A percentile compares a stretch with the other conserved stretches of the same genome.
Evolutionary conservation across 2,113 vertebrate genomes (phyloP).

Genomic region (Aphelocoma coerulescens): DNA sequence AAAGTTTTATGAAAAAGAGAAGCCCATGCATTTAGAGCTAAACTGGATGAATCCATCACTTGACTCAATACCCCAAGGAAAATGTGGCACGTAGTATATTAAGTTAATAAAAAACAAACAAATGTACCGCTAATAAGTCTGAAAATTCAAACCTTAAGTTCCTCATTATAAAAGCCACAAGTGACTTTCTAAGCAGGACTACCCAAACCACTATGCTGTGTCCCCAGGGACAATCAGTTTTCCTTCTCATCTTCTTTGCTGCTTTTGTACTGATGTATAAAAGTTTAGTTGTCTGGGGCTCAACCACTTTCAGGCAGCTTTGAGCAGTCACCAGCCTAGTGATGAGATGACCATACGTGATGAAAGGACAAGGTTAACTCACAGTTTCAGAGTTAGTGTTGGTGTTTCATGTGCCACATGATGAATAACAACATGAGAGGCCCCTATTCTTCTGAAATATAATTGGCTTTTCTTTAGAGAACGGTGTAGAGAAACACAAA

Average conservation of each 20-base stretch:
- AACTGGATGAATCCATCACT: slow-evolving; percentile 10
- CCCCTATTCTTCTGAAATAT: slow-evolving; percentile 42
- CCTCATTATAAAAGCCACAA: slow-evolving; percentile 57
- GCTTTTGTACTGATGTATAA: slow-evolving; percentile 34
- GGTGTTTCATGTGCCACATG: slow-evolving; percentile 23
- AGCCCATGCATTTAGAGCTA: neutral
- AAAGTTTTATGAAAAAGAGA: neutral
- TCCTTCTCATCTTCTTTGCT: slow-evolving; percentile 41
- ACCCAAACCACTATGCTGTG: neutral
- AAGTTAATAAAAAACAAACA: slow-evolving; percentile 51
- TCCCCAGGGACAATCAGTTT: slow-evolving; percentile 24
- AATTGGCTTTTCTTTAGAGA: slow-evolving; percentile 44
- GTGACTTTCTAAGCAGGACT: slow-evolving; percentile 35
- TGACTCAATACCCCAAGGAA: slow-evolving; percentile 24
- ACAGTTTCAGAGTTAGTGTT: neutral
- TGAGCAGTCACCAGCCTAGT: slow-evolving; percentile 1
- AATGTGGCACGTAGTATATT: neutral
- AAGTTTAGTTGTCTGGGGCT: slow-evolving; percentile 8
- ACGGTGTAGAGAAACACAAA: neutral
- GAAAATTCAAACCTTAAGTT: slow-evolving; percentile 57
- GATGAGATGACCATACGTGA: neutral
- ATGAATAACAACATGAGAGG: slow-evolving; percentile 40
- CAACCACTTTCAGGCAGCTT: slow-evolving; percentile 12
- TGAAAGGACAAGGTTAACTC: slow-evolving; percentile 32
- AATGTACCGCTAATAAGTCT: slow-evolving; percentile 46